Evolutionary conservation across 2,888 invertebrate genomes (phyloP).

Genomic region (Caenorhabditis sulstoni): DNA sequence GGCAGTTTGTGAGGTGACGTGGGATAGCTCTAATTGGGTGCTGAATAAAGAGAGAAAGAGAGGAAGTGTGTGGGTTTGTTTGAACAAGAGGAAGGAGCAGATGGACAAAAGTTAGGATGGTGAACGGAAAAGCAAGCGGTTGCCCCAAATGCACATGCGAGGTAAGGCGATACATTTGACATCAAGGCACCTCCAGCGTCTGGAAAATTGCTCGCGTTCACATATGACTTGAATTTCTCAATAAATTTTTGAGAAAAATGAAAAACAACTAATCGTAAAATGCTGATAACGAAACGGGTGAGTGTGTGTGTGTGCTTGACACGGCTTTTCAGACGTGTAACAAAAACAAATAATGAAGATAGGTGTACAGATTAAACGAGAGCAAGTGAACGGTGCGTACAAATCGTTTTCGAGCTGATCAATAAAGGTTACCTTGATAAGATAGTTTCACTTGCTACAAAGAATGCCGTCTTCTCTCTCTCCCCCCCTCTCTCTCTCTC

Average conservation of each 20-base stretch:
- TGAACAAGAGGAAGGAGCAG: conserved; percentile 13
- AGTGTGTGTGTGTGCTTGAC: no score
- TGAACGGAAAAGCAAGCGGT: conserved; percentile 27
- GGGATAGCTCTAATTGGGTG: conserved; percentile 52
- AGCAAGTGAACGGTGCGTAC: conserved; percentile 2
- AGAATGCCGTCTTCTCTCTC: no score
- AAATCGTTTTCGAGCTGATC: conserved; percentile 16
- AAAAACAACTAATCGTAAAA: not conserved
- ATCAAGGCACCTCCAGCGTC: conserved; percentile 7
- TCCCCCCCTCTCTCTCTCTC: no score
- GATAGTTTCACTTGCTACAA: conserved; percentile 20
- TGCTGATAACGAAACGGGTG: conserved; percentile 1
- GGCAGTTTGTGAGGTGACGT: conserved; percentile 10
- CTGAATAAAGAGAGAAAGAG: conserved; percentile 10
- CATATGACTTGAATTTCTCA: not conserved
- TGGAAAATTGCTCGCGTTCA: no score
- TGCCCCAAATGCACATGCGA: conserved; percentile 25
- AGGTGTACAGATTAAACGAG: conserved; percentile 15
- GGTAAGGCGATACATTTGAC: conserved; percentile 37
- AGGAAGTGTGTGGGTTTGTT: conserved; percentile 32
- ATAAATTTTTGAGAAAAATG: not conserved
- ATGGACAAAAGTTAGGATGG: not conserved
- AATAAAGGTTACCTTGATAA: conserved; percentile 32
- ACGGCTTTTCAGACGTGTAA: not conserved
- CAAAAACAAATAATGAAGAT: conserved; percentile 18